Base-by-base conservation (phyloP, 2,888 invertebrate genomes). In the Isoperla grammatica region DNA sequence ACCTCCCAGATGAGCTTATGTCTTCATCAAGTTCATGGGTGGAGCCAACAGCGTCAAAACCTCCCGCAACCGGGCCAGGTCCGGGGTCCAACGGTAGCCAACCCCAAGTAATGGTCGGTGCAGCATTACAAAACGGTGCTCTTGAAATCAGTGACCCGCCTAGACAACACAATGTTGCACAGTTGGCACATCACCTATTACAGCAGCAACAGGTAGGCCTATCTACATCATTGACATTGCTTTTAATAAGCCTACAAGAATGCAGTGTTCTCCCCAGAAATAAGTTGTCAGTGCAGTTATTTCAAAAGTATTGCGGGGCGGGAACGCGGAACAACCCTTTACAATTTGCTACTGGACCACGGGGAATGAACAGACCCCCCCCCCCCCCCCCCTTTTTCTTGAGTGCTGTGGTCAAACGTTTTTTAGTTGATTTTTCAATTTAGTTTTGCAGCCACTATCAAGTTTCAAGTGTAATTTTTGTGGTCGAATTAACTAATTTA, bases 1-100 rank as follows among this genome's bases (percentile, higher is more conserved):
- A 92, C 76, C 83, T 95, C 69, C 94, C 94, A 48, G 93, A 94
- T 78, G 94, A 94, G 76, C 79, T 95, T 67, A 88, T 92, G 76
- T 81, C 83, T 57, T 83, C 85, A 60, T 90, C 90, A 89, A 84
- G 86, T 63, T 67, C 62, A 61, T 74, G 81, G 59, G 72, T 75
- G 29, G 67, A 67, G 22, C 73, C 75, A 37, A 87, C 83, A 63
- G 72, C 75, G 65, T 74, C 72, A 62, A 90, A 88, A 74, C 88
- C 89, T 65, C 87, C 90, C 22, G 89, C 88, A 20, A 90, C 89
- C 70, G 90, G 90, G 23, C 89, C 90, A 8, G 90, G 90, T 22
- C 89, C 88, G 57, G 88, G 88, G 64, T 81, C 81, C 6, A 19
- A 19, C 6, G 46, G 20, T 12, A 49, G 29, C 65, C 67, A 68